A percentile compares a stretch with the other conserved stretches of the same genome.
These are phyloP conservation scores for Euthynnus affinis DNA, from an alignment of 2,797 vertebrate species.

Conservation along the genomic window DNA sequence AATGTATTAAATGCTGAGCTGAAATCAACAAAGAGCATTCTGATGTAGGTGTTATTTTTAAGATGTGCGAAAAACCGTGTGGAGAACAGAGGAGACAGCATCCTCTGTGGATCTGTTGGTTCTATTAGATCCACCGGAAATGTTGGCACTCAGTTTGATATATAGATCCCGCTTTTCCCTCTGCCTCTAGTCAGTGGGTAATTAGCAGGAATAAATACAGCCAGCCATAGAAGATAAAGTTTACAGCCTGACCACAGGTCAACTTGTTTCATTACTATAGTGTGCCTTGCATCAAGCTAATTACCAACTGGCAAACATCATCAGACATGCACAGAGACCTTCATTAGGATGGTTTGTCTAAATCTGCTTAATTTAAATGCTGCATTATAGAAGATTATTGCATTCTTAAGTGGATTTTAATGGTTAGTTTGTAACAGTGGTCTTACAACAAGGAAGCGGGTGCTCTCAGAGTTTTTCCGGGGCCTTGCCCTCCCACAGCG, in stretches of 20 bases:
- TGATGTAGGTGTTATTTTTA: too few relatives aligned
- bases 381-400: conserved; percentile 36
- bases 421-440: conserved; percentile 18
- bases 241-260: conserved; percentile 74
- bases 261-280: conserved; percentile 70
- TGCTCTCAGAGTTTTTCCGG: conserved; percentile 25
- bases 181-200: conserved; percentile 42
- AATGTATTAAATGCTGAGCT: too few relatives aligned
- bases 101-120: too few relatives aligned
- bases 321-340: conserved; percentile 40
- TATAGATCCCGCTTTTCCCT: conserved; percentile 28
- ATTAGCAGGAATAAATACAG: conserved; percentile 70
- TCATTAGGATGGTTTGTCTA: conserved; percentile 28
- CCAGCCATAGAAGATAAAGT: conserved; percentile 77
- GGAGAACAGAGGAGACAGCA: too few relatives aligned
- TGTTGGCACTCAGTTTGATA: conserved; percentile 31
- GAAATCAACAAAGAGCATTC: too few relatives aligned
- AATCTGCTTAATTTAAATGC: conserved; percentile 43
- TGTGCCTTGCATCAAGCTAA: conserved; percentile 75
- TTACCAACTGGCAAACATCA: conserved; percentile 71
- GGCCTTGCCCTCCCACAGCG: conserved; percentile 17
- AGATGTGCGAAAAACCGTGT: too few relatives aligned
- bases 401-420: conserved; percentile 55
- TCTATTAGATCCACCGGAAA: conserved; percentile 31
- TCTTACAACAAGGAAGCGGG: conserved; percentile 39